These are phyloP conservation scores for Dipus sagitta DNA, from an alignment of 2,797 vertebrate species.

Conservation along the genomic window DNA sequence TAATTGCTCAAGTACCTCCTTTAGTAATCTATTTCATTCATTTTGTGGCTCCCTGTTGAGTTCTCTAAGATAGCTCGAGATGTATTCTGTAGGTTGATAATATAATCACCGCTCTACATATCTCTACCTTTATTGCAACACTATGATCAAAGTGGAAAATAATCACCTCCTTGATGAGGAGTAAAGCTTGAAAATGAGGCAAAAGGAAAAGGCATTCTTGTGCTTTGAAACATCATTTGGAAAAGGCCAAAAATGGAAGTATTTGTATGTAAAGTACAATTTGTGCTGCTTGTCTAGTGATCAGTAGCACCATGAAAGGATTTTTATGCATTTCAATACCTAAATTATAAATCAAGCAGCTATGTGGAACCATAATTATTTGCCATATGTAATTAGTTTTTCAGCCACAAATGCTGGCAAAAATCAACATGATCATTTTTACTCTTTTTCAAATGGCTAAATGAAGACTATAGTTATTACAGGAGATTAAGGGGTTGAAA, in stretches of 20 bases:
- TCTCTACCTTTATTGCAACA: neutral
- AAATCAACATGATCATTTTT: constrained; percentile 64
- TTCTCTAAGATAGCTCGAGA: constrained; percentile 47
- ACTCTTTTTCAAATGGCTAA: constrained; percentile 61
- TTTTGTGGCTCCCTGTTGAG: neutral
- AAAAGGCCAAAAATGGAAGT: constrained; percentile 60
- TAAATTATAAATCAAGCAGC: constrained; percentile 56
- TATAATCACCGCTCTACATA: neutral
- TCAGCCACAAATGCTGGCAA: constrained; percentile 29
- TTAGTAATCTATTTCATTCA: constrained; percentile 50
- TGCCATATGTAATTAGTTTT: constrained; percentile 36
- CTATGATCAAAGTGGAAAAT: constrained; percentile 54
- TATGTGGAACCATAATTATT: constrained; percentile 56
- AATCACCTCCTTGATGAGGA: constrained; percentile 28
- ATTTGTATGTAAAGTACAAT: constrained; percentile 42
- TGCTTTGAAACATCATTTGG: constrained; percentile 52
- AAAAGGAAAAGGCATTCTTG: neutral
- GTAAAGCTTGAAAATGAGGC: constrained; percentile 28
- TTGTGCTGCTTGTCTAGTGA: neutral
- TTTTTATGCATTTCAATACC: constrained; percentile 48
- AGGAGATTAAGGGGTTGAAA: constrained; percentile 62
- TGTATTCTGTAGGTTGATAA: constrained; percentile 51
- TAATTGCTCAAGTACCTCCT: neutral
- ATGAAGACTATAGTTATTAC: constrained; percentile 53
- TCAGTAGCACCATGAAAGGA: constrained; percentile 35